Evolutionary conservation across 2,888 invertebrate species (phyloP), one percentile per base, ranked within the genome.

Genomic region (Zhuqinia jingwanae): DNA sequence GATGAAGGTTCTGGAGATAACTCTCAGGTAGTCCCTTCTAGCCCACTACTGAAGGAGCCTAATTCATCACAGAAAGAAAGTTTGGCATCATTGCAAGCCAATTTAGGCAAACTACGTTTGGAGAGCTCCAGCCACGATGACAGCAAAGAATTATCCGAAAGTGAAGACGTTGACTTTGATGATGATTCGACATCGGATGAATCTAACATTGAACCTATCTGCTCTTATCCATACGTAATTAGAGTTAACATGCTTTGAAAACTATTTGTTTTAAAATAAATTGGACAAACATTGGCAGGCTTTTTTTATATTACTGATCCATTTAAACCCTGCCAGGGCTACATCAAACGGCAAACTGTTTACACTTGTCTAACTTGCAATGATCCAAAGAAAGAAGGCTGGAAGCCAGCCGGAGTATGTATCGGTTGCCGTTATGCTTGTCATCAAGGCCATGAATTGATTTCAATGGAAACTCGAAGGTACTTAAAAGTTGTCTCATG

Each of bases 281-380:
- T n/a, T n/a, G n/a, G n/a, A n/a, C n/a, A n/a, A n/a, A n/a, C n/a
- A n/a, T n/a, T n/a, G 36, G 5, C 36, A 6, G 36, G 36, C 36
- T 36, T 36, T 36, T n/a, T n/a, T n/a, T n/a, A n/a, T n/a, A n/a
- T n/a, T 8, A 36, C 8, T 6, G 36, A 6, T 36, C 5, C 36
- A 6, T 36, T 50, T 56, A 75, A 88, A 77, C 53, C 88, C 88
- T 93, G 93, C 68, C 93, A 98, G 97, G 98, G 98, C 5, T 97
- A 98, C 92, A 94, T 98, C 70, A 95, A 95, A 89, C 94, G 99
- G 0, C 99, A 99, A 93, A 97, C 99, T 0, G 92, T 99, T 22
- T 99, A 98, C 93, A 96, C 98, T 0, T 99, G 99, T 92, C 93
- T 96, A 80, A 98, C 98, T 0, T 99, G 99, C 92, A 95, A 95